A percentile compares a stretch with the other conserved stretches of the same genome.
Evolutionary conservation across 2,797 vertebrate species (phyloP).

Genomic region (Enteromius treurensis): DNA sequence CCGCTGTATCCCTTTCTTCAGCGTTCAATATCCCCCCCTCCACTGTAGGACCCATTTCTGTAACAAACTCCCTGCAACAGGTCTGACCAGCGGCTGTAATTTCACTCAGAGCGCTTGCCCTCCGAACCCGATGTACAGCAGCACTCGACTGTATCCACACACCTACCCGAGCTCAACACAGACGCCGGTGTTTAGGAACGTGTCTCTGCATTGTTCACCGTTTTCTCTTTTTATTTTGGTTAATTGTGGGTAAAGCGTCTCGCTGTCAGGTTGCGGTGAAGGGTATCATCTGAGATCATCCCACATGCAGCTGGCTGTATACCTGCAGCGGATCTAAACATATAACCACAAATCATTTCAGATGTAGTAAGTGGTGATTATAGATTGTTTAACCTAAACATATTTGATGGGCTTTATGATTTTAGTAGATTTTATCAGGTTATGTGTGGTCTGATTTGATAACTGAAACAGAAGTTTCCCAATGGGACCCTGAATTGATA

Average conservation of each 20-base stretch:
- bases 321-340: constrained; percentile 6
- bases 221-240: constrained; percentile 55
- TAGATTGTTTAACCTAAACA: not conserved
- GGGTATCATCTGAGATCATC: constrained; percentile 45
- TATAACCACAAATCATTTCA: constrained; percentile 6
- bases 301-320: constrained; percentile 31
- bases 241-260: constrained; percentile 50
- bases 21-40: constrained; percentile 65
- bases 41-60: constrained; percentile 61
- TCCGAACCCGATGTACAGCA: constrained; percentile 49
- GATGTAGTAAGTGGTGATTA: not conserved
- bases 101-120: constrained; percentile 62
- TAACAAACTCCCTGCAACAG: constrained; percentile 64
- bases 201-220: constrained; percentile 51
- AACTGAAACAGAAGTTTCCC: not conserved
- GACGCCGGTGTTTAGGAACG: constrained; percentile 50
- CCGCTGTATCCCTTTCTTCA: constrained; percentile 66
- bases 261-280: constrained; percentile 47
- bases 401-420: not conserved
- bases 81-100: constrained; percentile 62
- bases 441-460: not conserved
- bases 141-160: constrained; percentile 46
- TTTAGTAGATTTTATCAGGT: constrained; percentile 10
- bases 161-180: constrained; percentile 32
- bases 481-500: not conserved